These are phyloP conservation scores for Ernsta delagoae DNA, from an alignment of 2,888 invertebrate genomes.

Conservation along the genomic window DNA sequence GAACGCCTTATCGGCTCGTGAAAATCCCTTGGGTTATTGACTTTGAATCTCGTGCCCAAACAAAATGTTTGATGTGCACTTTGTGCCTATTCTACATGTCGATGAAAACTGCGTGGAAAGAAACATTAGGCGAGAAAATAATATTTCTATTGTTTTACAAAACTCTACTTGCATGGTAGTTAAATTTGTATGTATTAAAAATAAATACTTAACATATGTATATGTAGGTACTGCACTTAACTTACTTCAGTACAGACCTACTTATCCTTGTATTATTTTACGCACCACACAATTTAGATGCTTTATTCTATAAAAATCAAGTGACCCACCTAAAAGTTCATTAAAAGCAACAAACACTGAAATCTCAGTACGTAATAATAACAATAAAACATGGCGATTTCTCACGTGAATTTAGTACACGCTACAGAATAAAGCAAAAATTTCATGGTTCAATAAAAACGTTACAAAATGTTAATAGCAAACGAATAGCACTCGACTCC, in stretches of 20 bases:
- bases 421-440: background rate
- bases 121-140: too few species aligned
- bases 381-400: constrained; percentile 43
- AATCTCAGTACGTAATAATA: background rate
- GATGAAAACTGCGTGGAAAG: background rate
- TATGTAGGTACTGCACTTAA: too few species aligned
- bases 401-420: constrained; percentile 58
- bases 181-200: too few species aligned
- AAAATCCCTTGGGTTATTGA: constrained; percentile 57
- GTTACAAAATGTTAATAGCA: constrained; percentile 65
- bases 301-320: background rate
- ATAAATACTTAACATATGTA: too few species aligned
- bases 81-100: constrained; percentile 19
- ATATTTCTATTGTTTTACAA: too few species aligned
- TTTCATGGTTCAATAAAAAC: constrained; percentile 40
- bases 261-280: too few species aligned
- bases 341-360: background rate
- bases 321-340: background rate
- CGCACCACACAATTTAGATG: too few species aligned
- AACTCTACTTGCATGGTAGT: too few species aligned
- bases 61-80: constrained; percentile 39
- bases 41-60: constrained; percentile 46
- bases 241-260: too few species aligned
- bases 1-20: constrained; percentile 42
- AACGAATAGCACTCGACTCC: constrained; percentile 54